phyloP scores from a whole-genome alignment of 2,888 invertebrate species.

The Scrobipalpa costella region DNA sequence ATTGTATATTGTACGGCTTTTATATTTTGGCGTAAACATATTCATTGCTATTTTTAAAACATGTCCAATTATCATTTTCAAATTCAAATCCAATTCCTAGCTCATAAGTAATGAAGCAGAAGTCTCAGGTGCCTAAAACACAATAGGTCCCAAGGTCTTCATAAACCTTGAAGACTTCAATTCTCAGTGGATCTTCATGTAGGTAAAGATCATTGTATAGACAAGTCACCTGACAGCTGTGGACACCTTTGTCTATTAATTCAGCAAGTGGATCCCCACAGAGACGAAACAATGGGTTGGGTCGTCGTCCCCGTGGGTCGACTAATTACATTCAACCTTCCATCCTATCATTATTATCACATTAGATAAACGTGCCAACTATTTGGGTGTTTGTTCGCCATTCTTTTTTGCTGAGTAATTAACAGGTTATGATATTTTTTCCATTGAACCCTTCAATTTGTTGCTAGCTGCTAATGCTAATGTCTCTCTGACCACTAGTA shows the following conservation, averaged over 20 bases:
- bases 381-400: not conserved
- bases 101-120: not conserved
- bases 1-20: too few relatives aligned
- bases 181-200: not conserved
- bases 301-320: slow-evolving; percentile 67
- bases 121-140: not conserved
- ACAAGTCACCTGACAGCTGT: slow-evolving; percentile 2
- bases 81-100: too few relatives aligned
- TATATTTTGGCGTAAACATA: too few relatives aligned
- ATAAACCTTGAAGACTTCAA: not conserved
- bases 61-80: too few relatives aligned
- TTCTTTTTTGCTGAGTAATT: not conserved
- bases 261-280: slow-evolving; percentile 18
- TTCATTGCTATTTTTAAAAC: too few relatives aligned
- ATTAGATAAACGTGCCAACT: slow-evolving; percentile 21
- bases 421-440: not conserved
- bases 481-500: too few relatives aligned
- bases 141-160: not conserved
- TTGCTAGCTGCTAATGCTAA: not conserved
- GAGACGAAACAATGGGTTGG: slow-evolving; percentile 46
- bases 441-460: not conserved
- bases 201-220: not conserved
- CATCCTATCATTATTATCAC: slow-evolving; percentile 18
- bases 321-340: slow-evolving; percentile 54
- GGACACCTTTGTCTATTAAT: slow-evolving; percentile 23